Evolutionary conservation across 2,888 invertebrate genomes (phyloP).

Genomic region (Deroplatys truncata): DNA sequence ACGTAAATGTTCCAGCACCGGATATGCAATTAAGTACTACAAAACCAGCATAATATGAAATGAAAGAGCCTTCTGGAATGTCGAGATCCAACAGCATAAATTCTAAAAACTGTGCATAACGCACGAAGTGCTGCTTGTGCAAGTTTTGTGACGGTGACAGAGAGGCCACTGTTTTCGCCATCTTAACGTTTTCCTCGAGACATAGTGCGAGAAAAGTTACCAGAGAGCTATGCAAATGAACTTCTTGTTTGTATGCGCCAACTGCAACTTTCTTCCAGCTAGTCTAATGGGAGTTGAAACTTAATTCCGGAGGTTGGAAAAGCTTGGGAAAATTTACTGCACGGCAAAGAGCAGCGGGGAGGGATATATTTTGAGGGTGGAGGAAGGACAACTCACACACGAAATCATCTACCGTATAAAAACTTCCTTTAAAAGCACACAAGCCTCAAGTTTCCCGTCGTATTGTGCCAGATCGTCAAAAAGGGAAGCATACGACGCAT

Average conservation of each 20-base stretch:
- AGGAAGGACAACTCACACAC: not conserved
- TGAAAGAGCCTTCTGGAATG: not conserved
- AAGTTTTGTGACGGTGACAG: not conserved
- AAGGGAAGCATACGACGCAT: not conserved
- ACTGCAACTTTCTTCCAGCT: constrained; percentile 17
- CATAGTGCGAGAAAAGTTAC: not conserved
- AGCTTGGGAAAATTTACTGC: constrained; percentile 14
- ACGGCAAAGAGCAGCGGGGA: not conserved
- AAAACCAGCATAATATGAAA: too few relatives aligned
- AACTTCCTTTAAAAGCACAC: constrained; percentile 16
- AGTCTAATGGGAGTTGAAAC: constrained; percentile 23
- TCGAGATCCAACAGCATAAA: not conserved
- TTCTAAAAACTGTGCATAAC: not conserved
- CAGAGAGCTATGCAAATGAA: constrained; percentile 6
- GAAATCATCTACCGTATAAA: constrained; percentile 10
- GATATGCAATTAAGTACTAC: too few relatives aligned
- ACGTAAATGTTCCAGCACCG: accelerated
- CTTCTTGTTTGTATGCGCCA: constrained; percentile 17
- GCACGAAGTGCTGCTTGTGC: not conserved
- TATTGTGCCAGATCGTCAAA: not conserved
- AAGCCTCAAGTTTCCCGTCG: not conserved
- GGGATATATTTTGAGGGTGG: not conserved
- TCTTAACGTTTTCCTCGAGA: not conserved
- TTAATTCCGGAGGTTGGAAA: constrained; percentile 9
- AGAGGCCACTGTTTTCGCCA: not conserved